A percentile compares a stretch with the other conserved stretches of the same genome.
phyloP scores from a whole-genome alignment of 2,113 vertebrate genomes.

The Neodon shergylaensis region DNA sequence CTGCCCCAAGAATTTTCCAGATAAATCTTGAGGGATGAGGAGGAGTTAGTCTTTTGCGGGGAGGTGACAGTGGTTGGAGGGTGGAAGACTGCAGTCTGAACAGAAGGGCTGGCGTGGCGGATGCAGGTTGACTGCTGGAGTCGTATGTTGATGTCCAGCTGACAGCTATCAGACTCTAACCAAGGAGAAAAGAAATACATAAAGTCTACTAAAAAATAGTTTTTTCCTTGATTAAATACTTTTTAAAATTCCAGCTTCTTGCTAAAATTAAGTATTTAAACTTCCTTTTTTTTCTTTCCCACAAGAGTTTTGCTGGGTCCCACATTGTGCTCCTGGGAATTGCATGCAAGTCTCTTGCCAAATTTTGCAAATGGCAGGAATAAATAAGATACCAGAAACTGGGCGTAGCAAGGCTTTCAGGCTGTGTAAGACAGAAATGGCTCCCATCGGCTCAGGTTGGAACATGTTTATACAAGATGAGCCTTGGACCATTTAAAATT shows the following conservation, averaged over 20 bases:
- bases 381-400: slow-evolving; percentile 6
- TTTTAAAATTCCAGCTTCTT: background rate
- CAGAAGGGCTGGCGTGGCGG: background rate
- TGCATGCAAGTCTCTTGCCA: background rate
- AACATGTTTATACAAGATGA: slow-evolving; percentile 40
- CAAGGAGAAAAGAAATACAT: background rate
- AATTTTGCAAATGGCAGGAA: background rate
- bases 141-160: background rate
- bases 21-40: background rate
- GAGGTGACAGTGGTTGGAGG: accelerated
- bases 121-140: accelerated
- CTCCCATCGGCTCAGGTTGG: slow-evolving; percentile 46
- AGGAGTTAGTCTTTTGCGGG: background rate
- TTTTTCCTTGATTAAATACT: background rate
- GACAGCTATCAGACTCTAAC: background rate
- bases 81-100: accelerated
- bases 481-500: slow-evolving; percentile 40
- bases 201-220: background rate
- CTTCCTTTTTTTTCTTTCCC: background rate
- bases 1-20: background rate
- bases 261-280: background rate
- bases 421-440: slow-evolving; percentile 19
- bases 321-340: background rate
- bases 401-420: background rate
- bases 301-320: background rate